Percentiles rank a stretch among this genome's conserved stretches.
Conservation (phyloP, 30 jellyfish, hydroid and myxozoan species). For the Cassiopea xamachana region DNA sequence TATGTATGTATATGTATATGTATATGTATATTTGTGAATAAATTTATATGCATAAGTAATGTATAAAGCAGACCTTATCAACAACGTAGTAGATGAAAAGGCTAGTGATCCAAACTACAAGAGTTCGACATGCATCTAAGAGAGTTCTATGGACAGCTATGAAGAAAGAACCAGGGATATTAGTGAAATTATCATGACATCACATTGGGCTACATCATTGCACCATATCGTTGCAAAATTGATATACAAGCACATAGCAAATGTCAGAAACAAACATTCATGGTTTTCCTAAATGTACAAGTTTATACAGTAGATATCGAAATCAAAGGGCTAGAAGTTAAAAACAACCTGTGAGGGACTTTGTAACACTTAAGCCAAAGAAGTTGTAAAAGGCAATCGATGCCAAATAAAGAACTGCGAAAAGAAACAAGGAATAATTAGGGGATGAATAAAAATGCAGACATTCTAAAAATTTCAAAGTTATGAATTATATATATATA, state of each 20-base stretch:
- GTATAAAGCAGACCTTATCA: slow-evolving; percentile 62
- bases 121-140: slow-evolving; percentile 92
- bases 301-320: too few relatives aligned
- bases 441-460: too few relatives aligned
- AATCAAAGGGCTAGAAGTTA: neutral
- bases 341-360: slow-evolving; percentile 77
- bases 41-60: too few relatives aligned
- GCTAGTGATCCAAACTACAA: slow-evolving; percentile 85
- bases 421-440: neutral
- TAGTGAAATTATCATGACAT: neutral
- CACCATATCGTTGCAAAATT: too few relatives aligned
- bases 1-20: too few relatives aligned
- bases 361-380: slow-evolving; percentile 89
- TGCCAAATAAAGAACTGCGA: slow-evolving; percentile 68
- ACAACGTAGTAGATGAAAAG: slow-evolving; percentile 79
- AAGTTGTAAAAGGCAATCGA: slow-evolving; percentile 88
- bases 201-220: too few relatives aligned
- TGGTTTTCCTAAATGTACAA: too few relatives aligned
- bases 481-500: too few relatives aligned
- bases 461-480: neutral
- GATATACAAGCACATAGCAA: too few relatives aligned
- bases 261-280: too few relatives aligned
- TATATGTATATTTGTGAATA: too few relatives aligned
- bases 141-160: slow-evolving; percentile 92
- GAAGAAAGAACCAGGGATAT: neutral